Base-by-base conservation (phyloP, 2,888 invertebrate species). In the Cerceris rybyensis region DNA sequence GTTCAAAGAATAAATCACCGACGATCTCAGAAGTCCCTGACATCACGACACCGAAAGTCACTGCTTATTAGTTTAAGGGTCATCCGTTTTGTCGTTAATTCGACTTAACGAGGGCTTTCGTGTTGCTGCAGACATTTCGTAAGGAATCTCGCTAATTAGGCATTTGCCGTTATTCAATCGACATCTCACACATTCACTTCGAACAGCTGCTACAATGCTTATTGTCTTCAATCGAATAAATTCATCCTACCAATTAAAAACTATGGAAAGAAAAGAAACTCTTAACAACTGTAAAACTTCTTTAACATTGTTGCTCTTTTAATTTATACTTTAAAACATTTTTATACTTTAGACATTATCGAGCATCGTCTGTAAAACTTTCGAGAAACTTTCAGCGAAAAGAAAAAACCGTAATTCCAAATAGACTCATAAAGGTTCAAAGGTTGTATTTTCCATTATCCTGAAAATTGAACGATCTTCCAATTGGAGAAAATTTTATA, bases 1-100 rank as follows among this genome's bases (percentile, higher is more conserved):
- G 7, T 42, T 16, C 50, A 39, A 6, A 13, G 55, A 70, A 83
- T 84, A 83, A 81, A 81, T 83, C 84, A 84, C 65, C 70, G 63
- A 11, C 57, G 60, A 66, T 82, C 82, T 68, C 81, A 70, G 77
- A 74, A 79, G 81, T 79, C 74, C 69, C 85, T 86, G 86, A 87
- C 88, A 83, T 87, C 86, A 87, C 85, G 87, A 88, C 87, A 87
- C 84, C 78, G 81, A 67, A 81, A 70, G 86, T 82, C 86, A 74
- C 63, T 68, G 83, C 86, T 86, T 87, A 88, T 89, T 88, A 88
- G 89, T 85, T 82, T 83, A 77, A 81, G 81, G 84, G 79, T 75
- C 80, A 81, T 80, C 41, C 84, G 71, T 84, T 78, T 73, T 78
- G 70, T 75, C 77, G 80, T 83, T 88, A 89, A 89, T 88, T 89